These are phyloP conservation scores for Blennius ocellaris DNA, from an alignment of 2,113 vertebrate species.

Conservation along the genomic window DNA sequence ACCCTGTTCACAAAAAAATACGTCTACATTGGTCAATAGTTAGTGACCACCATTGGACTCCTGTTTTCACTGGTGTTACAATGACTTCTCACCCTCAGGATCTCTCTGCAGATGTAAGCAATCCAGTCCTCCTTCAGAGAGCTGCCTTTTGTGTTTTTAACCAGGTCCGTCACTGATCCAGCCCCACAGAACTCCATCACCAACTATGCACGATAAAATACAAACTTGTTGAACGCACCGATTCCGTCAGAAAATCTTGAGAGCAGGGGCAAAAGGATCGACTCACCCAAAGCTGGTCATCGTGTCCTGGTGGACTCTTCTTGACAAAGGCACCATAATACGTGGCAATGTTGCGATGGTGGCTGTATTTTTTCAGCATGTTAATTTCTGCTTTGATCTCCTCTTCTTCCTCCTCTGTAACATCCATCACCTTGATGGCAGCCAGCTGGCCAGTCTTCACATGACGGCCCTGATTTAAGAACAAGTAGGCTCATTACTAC, in stretches of 20 bases:
- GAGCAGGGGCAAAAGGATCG: neutral
- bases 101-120: slow-evolving; percentile 94
- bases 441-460: slow-evolving; percentile 95
- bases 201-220: slow-evolving; percentile 77
- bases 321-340: slow-evolving; percentile 95
- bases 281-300: slow-evolving; percentile 94
- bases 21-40: slow-evolving; percentile 1
- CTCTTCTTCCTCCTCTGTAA: slow-evolving; percentile 94
- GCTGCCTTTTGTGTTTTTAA: slow-evolving; percentile 94
- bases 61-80: neutral
- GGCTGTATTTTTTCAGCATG: slow-evolving; percentile 96
- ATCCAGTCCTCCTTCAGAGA: slow-evolving; percentile 94
- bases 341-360: slow-evolving; percentile 95
- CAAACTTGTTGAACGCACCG: neutral
- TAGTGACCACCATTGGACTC: neutral
- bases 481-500: neutral
- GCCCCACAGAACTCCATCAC: slow-evolving; percentile 97
- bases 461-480: slow-evolving; percentile 86
- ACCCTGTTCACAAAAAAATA: slow-evolving; percentile 79
- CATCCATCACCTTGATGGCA: slow-evolving; percentile 96
- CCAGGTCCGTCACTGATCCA: slow-evolving; percentile 92
- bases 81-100: slow-evolving; percentile 85
- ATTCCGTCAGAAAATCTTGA: neutral
- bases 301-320: slow-evolving; percentile 93
- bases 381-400: slow-evolving; percentile 97